Evolutionary conservation across 2,113 vertebrate genomes (phyloP).

Genomic region (Alethe diademata): DNA sequence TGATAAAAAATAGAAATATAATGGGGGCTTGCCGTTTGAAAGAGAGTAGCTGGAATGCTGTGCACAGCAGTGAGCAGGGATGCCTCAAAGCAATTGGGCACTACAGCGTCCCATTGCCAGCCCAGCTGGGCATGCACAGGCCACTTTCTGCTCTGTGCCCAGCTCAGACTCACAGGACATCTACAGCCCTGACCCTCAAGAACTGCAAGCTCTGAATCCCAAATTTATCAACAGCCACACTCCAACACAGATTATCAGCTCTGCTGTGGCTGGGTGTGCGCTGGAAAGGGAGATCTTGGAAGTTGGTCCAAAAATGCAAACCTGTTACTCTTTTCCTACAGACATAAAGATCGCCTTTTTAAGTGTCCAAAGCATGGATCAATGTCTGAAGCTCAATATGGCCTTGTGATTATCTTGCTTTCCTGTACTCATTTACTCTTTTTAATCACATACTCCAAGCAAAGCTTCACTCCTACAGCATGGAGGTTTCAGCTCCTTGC

Average conservation of each 20-base stretch:
- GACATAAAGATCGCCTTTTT: background rate
- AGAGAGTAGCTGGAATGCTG: background rate
- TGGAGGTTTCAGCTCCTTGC: background rate
- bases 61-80: rapidly evolving
- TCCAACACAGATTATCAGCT: background rate
- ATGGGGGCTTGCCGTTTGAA: background rate
- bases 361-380: background rate
- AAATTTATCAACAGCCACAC: background rate
- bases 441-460: background rate
- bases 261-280: rapidly evolving
- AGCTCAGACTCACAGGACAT: background rate
- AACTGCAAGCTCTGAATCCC: background rate
- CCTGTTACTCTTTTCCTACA: background rate
- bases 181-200: background rate
- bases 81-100: background rate
- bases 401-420: background rate
- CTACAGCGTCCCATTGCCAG: rapidly evolving
- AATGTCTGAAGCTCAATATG: background rate
- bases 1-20: background rate
- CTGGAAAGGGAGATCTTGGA: background rate
- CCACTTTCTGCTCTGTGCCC: background rate
- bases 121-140: background rate
- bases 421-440: background rate
- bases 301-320: background rate
- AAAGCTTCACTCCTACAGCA: background rate